Base-by-base conservation (phyloP, 2,888 invertebrate genomes). In the Uloborus plumipes region DNA sequence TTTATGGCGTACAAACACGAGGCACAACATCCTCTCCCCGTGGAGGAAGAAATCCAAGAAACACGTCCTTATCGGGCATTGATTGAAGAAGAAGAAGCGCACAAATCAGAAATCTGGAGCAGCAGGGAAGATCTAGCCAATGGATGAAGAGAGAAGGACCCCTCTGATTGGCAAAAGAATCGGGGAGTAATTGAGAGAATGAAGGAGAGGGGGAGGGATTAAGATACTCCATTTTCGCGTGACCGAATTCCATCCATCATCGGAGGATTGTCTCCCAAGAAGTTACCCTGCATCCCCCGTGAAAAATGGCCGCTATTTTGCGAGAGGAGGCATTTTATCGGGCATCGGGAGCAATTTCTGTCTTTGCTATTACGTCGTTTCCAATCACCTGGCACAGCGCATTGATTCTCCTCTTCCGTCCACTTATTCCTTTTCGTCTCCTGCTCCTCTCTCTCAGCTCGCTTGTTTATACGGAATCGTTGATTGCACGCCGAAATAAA, bases 241-340 rank as follows among this genome's bases (percentile, higher is more conserved):
- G 79, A 80, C 79, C 72, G 66, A 39, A 51, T 80, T 67, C 67
- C 79, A 80, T 80, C 79, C 61, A 80, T 80, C 79, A 80, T 73
- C 73, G 18, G 9, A 15, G 79, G 73, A 80, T 80, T 80, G 73
- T 80, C 79, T 55, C 53, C n/a, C 66, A 67, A 69, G 51, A 69
- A 73, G 77, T 69, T 69, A 77, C 70, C 70, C 70, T 77, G 64
- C 77, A 55, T 62, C 77, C 69, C 47, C 61, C 73, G 53, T 73
- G 79, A 73, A 73, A 80, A 73, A 80, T 80, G 79, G 73, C 66
- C 20, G 65, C 64, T 66, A 79, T 66, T 79, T 70, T 50, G 39
- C 9, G 39, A 55, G 51, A 31, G 67, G 55, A 72, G 71, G 71
- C 18, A 49, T 31, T 61, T 61, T 61, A 61, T 20, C 61, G n/a